Evolutionary conservation across 2,797 vertebrate genomes (phyloP), one percentile per base, ranked within the genome.

Genomic region (Danio aesculapii): DNA sequence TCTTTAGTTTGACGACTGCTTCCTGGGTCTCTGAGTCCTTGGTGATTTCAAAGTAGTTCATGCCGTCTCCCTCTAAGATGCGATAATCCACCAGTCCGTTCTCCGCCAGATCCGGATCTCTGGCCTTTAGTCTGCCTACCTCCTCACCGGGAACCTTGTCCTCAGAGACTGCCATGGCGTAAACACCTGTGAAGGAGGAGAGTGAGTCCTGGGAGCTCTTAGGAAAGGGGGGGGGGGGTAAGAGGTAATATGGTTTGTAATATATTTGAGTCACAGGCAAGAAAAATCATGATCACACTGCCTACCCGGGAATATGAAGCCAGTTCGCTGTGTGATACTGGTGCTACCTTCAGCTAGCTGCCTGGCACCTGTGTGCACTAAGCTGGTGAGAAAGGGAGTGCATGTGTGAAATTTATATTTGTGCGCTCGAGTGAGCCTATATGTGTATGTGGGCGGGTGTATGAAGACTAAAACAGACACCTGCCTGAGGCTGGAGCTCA

Each of bases 1-100:
- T 99, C 90, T 96, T 98, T 71, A 99, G 95, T 85, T 98, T 99
- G 78, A 99, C 93, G 59, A 99, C 96, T 0, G 97, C 98, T 88
- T 99, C 98, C 82, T 97, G 96, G 77, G 97, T 98, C 90, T 98
- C 95, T 0, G 97, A 98, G 90, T 99, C 97, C 0, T 97, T 98
- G 70, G 91, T 94, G 86, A 99, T 95, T 82, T 99, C 97, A 76
- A 99, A 99, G 88, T 95, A 70, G 66, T 92, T 92, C 76, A 96
- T 87, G 0, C 97, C 98, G 0, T 99, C 98, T 44, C 97, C 98
- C 6, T 99, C 97, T 2, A 97, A 90, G 59, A 98, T 90, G 58
- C 92, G 96, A 90, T 99, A 99, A 39, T 95, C 94, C 75, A 98
- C 96, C 88, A 98, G 88, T 12, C 97, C 97, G 7, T 99, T 99